Evolutionary conservation across 2,888 invertebrate genomes (phyloP).

Genomic region (Ormyrus rosae): DNA sequence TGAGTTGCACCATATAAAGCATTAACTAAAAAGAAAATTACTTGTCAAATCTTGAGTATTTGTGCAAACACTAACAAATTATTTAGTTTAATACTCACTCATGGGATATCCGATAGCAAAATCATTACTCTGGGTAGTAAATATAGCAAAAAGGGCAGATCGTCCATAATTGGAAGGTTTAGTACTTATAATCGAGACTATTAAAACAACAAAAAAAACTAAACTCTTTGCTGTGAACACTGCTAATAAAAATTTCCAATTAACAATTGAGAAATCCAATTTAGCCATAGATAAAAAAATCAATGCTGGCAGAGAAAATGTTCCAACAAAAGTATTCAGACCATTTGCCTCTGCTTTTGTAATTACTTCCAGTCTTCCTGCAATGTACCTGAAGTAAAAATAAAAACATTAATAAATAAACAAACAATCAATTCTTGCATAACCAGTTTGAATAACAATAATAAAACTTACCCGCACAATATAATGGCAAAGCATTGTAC

Average conservation of each 20-base stretch:
- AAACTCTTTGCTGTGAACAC: slow-evolving; percentile 90
- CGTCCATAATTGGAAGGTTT: slow-evolving; percentile 88
- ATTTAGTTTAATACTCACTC: slow-evolving; percentile 79
- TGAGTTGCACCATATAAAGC: slow-evolving; percentile 91
- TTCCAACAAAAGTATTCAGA: slow-evolving; percentile 93
- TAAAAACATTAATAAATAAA: slow-evolving; percentile 1
- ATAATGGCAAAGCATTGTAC: slow-evolving; percentile 95
- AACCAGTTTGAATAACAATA: neutral
- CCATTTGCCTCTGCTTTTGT: slow-evolving; percentile 91
- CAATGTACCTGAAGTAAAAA: slow-evolving; percentile 82
- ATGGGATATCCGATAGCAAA: slow-evolving; percentile 98
- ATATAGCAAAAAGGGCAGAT: slow-evolving; percentile 94
- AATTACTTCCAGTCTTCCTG: slow-evolving; percentile 89
- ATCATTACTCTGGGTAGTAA: slow-evolving; percentile 97
- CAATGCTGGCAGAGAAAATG: slow-evolving; percentile 93
- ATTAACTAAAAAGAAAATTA: slow-evolving; percentile 79
- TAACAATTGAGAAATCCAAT: slow-evolving; percentile 88
- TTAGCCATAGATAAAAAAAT: slow-evolving; percentile 93
- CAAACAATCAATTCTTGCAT: neutral
- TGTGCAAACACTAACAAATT: slow-evolving; percentile 9
- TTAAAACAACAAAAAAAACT: slow-evolving; percentile 88
- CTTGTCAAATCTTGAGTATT: slow-evolving; percentile 4
- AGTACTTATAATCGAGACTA: slow-evolving; percentile 87
- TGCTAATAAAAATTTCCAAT: slow-evolving; percentile 93
- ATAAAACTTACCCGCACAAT: slow-evolving; percentile 86